These are phyloP conservation scores for Abrostola tripartita DNA, from an alignment of 2,888 invertebrate species.

Conservation along the genomic window DNA sequence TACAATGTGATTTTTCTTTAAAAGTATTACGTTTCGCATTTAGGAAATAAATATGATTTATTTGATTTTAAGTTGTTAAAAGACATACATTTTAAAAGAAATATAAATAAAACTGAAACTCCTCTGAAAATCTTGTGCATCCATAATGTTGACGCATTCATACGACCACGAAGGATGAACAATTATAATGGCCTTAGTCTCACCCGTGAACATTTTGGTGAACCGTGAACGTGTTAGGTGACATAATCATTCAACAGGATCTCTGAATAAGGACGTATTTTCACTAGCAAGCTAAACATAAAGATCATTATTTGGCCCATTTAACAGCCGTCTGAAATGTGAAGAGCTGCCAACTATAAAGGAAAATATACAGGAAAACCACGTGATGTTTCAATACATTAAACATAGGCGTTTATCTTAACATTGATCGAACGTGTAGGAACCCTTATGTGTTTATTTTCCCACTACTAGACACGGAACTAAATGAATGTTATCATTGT, in stretches of 20 bases:
- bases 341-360: slow-evolving; percentile 30
- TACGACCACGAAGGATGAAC: too few species aligned
- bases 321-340: slow-evolving; percentile 27
- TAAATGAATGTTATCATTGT: slow-evolving; percentile 8
- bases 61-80: too few species aligned
- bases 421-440: slow-evolving; percentile 6
- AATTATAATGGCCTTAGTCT: too few species aligned
- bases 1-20: background rate
- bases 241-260: slow-evolving; percentile 4
- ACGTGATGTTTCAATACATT: slow-evolving; percentile 30
- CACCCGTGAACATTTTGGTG: too few species aligned
- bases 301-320: slow-evolving; percentile 36
- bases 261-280: slow-evolving; percentile 3
- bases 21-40: too few species aligned
- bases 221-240: too few species aligned
- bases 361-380: slow-evolving; percentile 22
- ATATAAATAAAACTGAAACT: too few species aligned
- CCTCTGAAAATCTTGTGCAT: too few species aligned
- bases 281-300: slow-evolving; percentile 22
- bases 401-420: slow-evolving; percentile 26
- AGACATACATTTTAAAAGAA: too few species aligned
- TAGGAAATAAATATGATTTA: too few species aligned
- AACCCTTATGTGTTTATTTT: slow-evolving; percentile 20
- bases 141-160: too few species aligned
- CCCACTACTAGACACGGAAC: slow-evolving; percentile 11